Base-by-base conservation (phyloP, 2,797 vertebrate species). In the Urosaurus nigricauda region DNA sequence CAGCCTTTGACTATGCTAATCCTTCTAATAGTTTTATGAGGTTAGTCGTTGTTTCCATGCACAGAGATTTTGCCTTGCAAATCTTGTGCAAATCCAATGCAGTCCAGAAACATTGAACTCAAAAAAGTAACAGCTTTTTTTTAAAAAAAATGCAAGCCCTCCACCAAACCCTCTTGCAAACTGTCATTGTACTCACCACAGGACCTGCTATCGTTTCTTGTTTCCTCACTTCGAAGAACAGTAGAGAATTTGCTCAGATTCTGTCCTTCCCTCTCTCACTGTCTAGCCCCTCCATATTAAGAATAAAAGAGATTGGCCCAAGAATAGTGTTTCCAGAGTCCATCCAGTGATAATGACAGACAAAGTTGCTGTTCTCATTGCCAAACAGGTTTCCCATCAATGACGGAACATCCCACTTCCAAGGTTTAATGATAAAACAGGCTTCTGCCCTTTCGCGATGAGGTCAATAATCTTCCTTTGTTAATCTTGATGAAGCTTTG, bases 401-500 rank as follows among this genome's bases (percentile, higher is more conserved):
- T 88, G 56, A 29, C 90, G 86, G 92, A 91, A 93, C 43, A 82
- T 89, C 91, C 89, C 77, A 90, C 94, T 95, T 96, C 94, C 94
- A 93, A 96, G 94, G 93, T 96, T 96, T 95, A 96, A 96, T 96
- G 96, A 96, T 95, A 95, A 96, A 97, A 96, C 95, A 96, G 94
- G 83, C 87, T 95, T 95, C 94, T 97, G 97, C 95, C 96, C 96
- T 97, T 97, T 97, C 93, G 81, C 91, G 94, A 96, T 94, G 85
- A 97, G 97, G 97, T 97, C 97, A 98, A 93, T 94, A 94, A 98
- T 98, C 97, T 97, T 97, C 94, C 95, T 96, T 96, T 93, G 94
- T 96, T 96, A 96, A 96, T 97, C 96, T 94, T 94, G 95, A 97
- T 97, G 96, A 98, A 97, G 97, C 96, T 98, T 97, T 97, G 96